Evolutionary conservation across 2,113 vertebrate genomes (phyloP).

Genomic region (Rostratula benghalensis): DNA sequence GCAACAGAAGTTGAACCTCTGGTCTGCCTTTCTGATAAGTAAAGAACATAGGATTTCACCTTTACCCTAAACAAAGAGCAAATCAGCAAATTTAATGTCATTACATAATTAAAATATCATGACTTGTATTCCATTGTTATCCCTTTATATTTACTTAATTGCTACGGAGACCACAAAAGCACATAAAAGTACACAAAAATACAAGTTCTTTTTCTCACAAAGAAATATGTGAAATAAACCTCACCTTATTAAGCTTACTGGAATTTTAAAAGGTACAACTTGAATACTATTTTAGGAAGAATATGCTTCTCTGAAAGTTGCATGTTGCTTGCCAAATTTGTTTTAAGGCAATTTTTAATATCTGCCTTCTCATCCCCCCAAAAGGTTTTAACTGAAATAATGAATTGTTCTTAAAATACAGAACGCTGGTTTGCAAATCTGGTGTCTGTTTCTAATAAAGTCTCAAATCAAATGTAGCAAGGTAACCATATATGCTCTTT

Average conservation of each 20-base stretch:
- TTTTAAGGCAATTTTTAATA: not conserved
- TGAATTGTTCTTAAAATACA: not conserved
- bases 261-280: not conserved
- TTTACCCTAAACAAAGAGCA: not conserved
- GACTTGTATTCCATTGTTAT: not conserved
- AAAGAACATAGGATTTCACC: not conserved
- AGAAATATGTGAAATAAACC: not conserved
- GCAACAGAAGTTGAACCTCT: not conserved
- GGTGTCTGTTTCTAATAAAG: not conserved
- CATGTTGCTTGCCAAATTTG: rapidly evolving
- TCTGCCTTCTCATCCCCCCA: rapidly evolving
- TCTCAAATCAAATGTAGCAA: not conserved
- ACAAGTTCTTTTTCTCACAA: not conserved
- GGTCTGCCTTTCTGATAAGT: not conserved
- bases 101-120: not conserved
- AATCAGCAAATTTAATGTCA: not conserved
- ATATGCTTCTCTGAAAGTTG: not conserved
- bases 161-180: not conserved
- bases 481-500: not conserved
- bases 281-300: not conserved
- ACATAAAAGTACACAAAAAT: not conserved
- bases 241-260: rapidly evolving
- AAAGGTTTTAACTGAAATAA: not conserved
- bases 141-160: not conserved
- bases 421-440: not conserved